Conservation (phyloP, 2,113 vertebrate genomes). For the Stomatorhinus ivindoensis region DNA sequence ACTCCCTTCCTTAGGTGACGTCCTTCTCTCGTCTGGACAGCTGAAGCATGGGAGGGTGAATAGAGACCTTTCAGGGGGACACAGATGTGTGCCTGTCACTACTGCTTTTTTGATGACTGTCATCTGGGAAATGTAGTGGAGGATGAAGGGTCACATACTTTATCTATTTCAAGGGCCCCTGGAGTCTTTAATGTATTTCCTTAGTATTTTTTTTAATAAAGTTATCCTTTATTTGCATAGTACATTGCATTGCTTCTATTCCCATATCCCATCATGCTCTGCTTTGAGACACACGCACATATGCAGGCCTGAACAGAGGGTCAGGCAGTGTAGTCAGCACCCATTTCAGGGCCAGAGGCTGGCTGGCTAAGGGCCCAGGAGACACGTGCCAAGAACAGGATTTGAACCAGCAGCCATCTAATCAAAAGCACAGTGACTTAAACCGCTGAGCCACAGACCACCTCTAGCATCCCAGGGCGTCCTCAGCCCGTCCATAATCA, state of each 20-base stretch:
- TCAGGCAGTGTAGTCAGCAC: background rate
- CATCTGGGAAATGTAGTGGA: background rate
- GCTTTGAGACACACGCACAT: background rate
- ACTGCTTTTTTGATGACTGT: background rate
- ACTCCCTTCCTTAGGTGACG: background rate
- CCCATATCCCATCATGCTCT: background rate
- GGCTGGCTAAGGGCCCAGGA: background rate
- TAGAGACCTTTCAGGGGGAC: background rate
- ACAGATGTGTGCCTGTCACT: background rate
- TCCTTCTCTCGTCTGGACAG: slow-evolving; percentile 3
- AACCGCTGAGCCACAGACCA: background rate
- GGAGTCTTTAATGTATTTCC: background rate
- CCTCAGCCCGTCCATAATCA: background rate
- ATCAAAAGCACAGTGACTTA: background rate
- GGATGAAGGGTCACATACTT: background rate
- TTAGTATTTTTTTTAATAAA: background rate
- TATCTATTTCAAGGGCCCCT: background rate
- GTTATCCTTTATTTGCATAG: background rate
- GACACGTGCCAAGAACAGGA: background rate
- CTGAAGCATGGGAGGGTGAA: slow-evolving; percentile 23
- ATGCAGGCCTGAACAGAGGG: background rate
- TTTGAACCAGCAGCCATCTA: background rate
- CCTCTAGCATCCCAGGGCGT: background rate
- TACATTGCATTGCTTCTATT: background rate
- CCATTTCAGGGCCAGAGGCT: background rate